Evolutionary conservation across 2,888 invertebrate genomes (phyloP), one percentile per base, ranked within the genome.

Genomic region (Lasioglossum morio): DNA sequence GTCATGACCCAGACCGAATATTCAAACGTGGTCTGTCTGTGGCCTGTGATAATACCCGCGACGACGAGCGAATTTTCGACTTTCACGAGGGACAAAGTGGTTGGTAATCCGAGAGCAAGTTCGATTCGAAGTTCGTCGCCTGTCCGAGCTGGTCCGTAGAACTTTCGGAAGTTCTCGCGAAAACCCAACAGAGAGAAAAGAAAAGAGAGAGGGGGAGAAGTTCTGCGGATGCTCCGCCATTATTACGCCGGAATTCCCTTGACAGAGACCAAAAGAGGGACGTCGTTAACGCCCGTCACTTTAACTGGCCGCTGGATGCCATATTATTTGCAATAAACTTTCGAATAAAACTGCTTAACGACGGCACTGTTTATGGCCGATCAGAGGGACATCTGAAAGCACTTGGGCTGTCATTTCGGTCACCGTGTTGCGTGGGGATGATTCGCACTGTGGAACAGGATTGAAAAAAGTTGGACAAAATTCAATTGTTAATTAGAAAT

Each of bases 51-150:
- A 30, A 30, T 30, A 5, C 7, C 1, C 14, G 5, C 60, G 60
- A 60, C 60, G 60, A 30, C 27, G 27, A 60, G 60, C 60, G 30
- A 63, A 48, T 43, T 66, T 46, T 77, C 48, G 16, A 69, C 16
- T 23, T 23, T 34, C 30, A 30, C 5, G 34, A 16, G 63, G 16
- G 2, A 69, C 69, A 69, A 66, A 66, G 66, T 34, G 66, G 66
- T 34, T 30, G 10, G 66, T 66, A 66, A 66, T 69, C 77, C 16
- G 40, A 66, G 23, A 34, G n/a, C 46, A 48, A 69, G n/a, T 46
- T 46, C 63, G 43, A 46, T 77, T 40, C 79, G 66, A 78, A 82
- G 40, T 73, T 77, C 30, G 48, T 27, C 34, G 48, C 10, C 78
- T 43, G 79, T 57, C 43, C 53, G 37, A 57, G 69, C 40, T 53